phyloP scores from a whole-genome alignment of 1,140 invertebrate genomes.

The Drosophila triauraria region DNA sequence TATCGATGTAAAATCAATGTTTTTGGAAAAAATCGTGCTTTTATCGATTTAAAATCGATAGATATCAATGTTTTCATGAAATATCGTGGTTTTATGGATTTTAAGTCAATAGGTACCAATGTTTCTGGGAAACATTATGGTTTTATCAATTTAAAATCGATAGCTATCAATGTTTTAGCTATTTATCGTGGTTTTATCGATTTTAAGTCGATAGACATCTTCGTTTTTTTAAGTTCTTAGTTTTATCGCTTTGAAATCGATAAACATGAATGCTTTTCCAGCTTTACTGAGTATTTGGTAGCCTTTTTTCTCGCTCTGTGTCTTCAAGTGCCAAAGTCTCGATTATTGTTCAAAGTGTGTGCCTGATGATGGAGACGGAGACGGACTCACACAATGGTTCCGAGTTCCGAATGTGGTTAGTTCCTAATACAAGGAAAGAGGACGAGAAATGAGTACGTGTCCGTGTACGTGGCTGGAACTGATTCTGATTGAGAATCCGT shows the following conservation, averaged over 20 bases:
- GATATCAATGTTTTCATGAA: no score
- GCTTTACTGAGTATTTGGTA: not conserved
- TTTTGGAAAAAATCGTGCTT: no score
- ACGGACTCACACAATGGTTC: conserved; percentile 10
- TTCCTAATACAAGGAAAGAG: conserved; percentile 8
- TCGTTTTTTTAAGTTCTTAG: not conserved
- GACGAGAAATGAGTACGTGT: not conserved
- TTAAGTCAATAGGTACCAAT: no score
- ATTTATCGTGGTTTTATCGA: no score
- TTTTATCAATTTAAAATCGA: no score
- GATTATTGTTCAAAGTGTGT: not conserved
- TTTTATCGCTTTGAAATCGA: not conserved
- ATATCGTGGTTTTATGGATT: no score
- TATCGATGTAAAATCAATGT: no score
- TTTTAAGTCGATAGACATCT: no score
- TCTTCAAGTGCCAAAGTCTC: not conserved
- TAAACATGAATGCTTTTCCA: no score
- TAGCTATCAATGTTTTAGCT: no score
- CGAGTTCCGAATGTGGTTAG: conserved; percentile 39
- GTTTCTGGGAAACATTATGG: no score
- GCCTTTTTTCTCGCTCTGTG: not conserved
- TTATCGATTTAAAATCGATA: not conserved
- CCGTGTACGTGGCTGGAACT: conserved; percentile 28
- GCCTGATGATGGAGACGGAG: not conserved
- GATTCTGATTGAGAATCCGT: conserved; percentile 59